Evolutionary conservation across 2,888 invertebrate species (phyloP), one percentile per base, ranked within the genome.

Genomic region (Troides aeacus): DNA sequence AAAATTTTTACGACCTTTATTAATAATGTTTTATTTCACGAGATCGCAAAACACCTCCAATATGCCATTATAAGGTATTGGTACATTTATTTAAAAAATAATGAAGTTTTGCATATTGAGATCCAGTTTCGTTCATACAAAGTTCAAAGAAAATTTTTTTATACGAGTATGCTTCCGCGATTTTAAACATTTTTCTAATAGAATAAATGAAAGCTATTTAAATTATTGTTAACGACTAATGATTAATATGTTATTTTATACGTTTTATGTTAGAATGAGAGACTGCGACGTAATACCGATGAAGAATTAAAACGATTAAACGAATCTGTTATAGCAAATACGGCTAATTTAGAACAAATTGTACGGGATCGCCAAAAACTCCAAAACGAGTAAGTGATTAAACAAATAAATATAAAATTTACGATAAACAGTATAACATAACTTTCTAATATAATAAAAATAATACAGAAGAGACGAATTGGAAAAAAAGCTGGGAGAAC

Each of bases 381-480:
- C 61, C 85, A 89, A 78, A 56, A 76, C 3, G 92, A 92, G 92
- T 92, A 80, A 84, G 85, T 79, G 58, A 53, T 24, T 57, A 39
- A 42, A 18, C 56, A 39, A 12, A 24, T 21, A 69, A 58, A 17
- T 12, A 58, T 46, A 30, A 12, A 23, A 30, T 50, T 68, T 30
- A 66, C 2, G 10, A 24, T 53, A 63, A 46, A 23, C n/a, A 18
- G 18, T 5, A 53, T 18, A 4, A 53, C 50, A 15, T 39, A 39
- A 39, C 8, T 62, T n/a, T 23, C 2, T 62, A 24, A 66, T 8
- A 6, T 18, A 17, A 23, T 42, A 42, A 6, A n/a, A 62, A n/a
- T 63, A 58, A 62, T 67, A 72, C 70, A 92, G 92, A 72, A 92
- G 92, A 79, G 84, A 88, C 78, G 84, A 88, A 59, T 81, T 92